Conservation (phyloP, 2,888 invertebrate genomes). For the Plagiodera versicolora region DNA sequence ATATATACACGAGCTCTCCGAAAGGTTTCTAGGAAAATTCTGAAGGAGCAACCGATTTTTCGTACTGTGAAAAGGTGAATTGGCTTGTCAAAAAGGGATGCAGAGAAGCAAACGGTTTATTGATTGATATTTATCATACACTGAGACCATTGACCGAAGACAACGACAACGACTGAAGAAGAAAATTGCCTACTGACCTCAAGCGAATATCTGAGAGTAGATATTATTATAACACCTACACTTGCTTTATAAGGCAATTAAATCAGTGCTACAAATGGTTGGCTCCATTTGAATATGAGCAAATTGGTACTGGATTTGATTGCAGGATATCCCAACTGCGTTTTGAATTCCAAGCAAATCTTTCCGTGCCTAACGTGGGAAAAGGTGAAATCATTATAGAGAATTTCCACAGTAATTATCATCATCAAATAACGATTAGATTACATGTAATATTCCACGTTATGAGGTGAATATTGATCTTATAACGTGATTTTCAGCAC, state of each 20-base stretch:
- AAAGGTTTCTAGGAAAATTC: background rate
- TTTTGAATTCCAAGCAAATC: slow-evolving; percentile 7
- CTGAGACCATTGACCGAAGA: too few species aligned
- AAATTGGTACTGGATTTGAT: slow-evolving; percentile 6
- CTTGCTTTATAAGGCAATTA: slow-evolving; percentile 5
- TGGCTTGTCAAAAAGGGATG: background rate
- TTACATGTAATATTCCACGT: too few species aligned
- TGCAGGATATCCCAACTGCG: too few species aligned
- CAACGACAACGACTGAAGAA: too few species aligned
- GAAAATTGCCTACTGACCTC: too few species aligned
- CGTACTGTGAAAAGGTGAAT: background rate
- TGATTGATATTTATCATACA: too few species aligned
- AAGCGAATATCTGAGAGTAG: too few species aligned
- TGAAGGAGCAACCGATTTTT: background rate
- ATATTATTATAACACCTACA: too few species aligned
- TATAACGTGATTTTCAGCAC: too few species aligned
- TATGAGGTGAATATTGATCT: too few species aligned
- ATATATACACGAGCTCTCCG: background rate
- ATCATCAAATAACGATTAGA: background rate
- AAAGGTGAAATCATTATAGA: background rate
- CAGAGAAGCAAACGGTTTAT: background rate
- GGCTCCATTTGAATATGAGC: slow-evolving; percentile 11
- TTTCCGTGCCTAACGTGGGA: background rate
- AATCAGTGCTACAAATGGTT: slow-evolving; percentile 6
- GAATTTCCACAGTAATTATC: background rate